Evolutionary conservation across 2,888 invertebrate species (phyloP), one percentile per base, ranked within the genome.

Genomic region (Luffia ferchaultella): DNA sequence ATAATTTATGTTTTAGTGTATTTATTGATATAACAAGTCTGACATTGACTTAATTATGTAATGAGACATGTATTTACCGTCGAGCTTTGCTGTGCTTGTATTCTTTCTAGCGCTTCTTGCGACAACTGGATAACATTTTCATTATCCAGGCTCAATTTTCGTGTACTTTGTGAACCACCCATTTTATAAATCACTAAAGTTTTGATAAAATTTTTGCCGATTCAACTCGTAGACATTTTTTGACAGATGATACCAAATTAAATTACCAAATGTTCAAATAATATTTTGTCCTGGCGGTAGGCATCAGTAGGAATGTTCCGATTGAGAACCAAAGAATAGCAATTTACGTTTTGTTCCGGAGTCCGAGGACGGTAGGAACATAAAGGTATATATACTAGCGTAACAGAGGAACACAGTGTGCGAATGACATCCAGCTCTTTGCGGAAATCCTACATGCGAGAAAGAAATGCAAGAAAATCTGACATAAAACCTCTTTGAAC

Each of bases 111-210:
- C 17, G 83, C 83, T 49, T 83, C 80, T 63, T 80, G 80, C 51
- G 83, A 83, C 55, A 83, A 78, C 69, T 82, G 80, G 57, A 83
- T 80, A 55, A 79, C 65, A 66, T 82, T 82, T 60, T 83, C 83
- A 59, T 83, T 83, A 51, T 83, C 82, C 54, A 83, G 79, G 62
- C 75, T 76, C 57, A 83, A 60, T 72, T 82, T 82, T 55, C 83
- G 66, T 56, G 87, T 82, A 66, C 87, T 88, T 64, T 86, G 76
- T 54, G 80, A 77, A 60, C 79, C 85, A 68, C 88, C 88, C 88
- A 88, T 88, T 60, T 68, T 79, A 61, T 62, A 67, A 73, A 75
- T 72, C 60, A 64, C 5, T 45, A 50, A 20, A 18, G 12, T 18
- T 55, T 57, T 59, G 57, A 58, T 57, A 62, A 62, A 49, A 50